Percentiles rank a stretch among this genome's conserved stretches.
Conservation (phyloP, 2,113 vertebrate genomes). For the Mastomys natalensis region DNA sequence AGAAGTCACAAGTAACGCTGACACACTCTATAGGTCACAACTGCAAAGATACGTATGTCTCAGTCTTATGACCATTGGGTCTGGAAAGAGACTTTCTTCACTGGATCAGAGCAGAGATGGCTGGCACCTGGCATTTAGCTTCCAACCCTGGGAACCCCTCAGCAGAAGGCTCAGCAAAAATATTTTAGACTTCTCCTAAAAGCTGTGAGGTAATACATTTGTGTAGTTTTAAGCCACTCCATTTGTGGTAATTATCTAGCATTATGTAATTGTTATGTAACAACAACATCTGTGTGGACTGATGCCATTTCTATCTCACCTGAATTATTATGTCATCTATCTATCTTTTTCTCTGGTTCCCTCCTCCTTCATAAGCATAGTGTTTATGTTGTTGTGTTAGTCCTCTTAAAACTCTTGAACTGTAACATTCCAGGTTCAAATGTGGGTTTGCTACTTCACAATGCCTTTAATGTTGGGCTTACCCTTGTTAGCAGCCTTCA, state of each 20-base stretch:
- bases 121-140: not conserved
- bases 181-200: not conserved
- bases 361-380: not conserved
- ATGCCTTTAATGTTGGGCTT: not conserved
- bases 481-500: not conserved
- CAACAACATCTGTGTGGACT: not conserved
- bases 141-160: not conserved
- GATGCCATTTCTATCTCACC: not conserved
- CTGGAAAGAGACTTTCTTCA: not conserved
- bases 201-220: not conserved
- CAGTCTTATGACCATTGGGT: not conserved
- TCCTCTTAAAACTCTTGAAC: not conserved
- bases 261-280: not conserved
- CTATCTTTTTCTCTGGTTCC: not conserved
- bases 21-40: not conserved
- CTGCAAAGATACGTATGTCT: not conserved
- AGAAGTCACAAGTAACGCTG: not conserved
- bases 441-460: not conserved
- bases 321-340: not conserved
- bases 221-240: not conserved
- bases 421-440: not conserved
- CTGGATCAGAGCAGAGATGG: not conserved
- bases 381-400: not conserved
- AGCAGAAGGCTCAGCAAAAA: not conserved
- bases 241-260: not conserved